Evolutionary conservation across 2,113 vertebrate species (phyloP).

Genomic region (Ammodramus savannarum): DNA sequence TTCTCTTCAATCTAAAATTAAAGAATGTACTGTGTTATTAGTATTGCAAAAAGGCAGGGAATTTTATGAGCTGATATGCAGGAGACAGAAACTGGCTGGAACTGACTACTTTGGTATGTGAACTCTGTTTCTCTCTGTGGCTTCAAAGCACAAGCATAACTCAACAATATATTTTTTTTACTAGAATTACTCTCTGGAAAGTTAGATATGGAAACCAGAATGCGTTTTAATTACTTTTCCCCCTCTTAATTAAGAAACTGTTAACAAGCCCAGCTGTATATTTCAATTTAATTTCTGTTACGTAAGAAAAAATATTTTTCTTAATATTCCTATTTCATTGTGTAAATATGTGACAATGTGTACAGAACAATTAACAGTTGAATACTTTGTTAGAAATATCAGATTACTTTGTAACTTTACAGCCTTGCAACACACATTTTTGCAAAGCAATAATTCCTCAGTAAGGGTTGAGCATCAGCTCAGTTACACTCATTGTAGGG

Average conservation of each 20-base stretch:
- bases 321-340: neutral
- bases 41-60: neutral
- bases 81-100: conserved; percentile 37
- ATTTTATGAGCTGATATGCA: conserved; percentile 41
- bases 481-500: fast-evolving
- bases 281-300: neutral
- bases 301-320: neutral
- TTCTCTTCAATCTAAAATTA: neutral
- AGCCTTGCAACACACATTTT: neutral
- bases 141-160: conserved; percentile 12
- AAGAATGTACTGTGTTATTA: neutral
- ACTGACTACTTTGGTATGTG: neutral
- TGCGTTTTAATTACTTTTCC: neutral
- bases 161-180: neutral
- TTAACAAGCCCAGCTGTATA: neutral
- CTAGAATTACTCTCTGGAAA: neutral
- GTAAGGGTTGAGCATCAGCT: neutral
- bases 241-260: neutral
- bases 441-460: neutral
- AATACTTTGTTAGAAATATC: neutral
- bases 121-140: neutral
- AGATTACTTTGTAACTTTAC: neutral
- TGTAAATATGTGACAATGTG: neutral
- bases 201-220: neutral
- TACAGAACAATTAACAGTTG: neutral